Evolutionary conservation across 2,113 vertebrate genomes (phyloP).

Genomic region (Hemiprocne comata): DNA sequence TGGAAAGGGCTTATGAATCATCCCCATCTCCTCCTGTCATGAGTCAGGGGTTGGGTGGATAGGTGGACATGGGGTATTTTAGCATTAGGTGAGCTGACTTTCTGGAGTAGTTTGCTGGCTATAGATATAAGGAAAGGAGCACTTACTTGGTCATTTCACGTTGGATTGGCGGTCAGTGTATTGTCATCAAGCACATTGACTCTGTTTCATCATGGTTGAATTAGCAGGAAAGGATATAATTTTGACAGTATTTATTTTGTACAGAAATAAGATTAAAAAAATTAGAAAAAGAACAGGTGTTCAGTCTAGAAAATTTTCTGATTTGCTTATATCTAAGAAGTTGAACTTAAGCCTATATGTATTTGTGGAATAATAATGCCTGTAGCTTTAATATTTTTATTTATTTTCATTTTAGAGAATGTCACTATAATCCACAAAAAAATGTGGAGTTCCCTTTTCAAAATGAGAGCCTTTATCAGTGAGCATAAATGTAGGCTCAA

Average conservation of each 20-base stretch:
- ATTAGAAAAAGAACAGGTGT: neutral
- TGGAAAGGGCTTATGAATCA: neutral
- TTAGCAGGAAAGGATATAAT: neutral
- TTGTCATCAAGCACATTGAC: neutral
- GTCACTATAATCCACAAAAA: neutral
- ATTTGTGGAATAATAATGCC: neutral
- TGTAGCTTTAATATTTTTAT: neutral
- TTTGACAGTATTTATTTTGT: neutral
- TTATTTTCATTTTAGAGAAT: neutral
- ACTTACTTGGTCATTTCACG: neutral
- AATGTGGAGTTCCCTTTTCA: neutral
- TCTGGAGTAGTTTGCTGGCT: neutral
- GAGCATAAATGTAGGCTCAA: neutral
- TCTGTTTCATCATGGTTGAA: neutral
- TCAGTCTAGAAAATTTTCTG: neutral
- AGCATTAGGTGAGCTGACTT: neutral
- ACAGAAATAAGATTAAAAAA: neutral
- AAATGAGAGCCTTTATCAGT: neutral
- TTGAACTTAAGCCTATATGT: neutral
- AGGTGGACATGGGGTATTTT: neutral
- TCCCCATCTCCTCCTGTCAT: neutral
- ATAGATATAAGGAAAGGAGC: neutral
- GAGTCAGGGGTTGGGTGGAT: neutral
- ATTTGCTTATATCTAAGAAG: neutral
- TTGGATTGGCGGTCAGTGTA: neutral